Evolutionary conservation across 2,797 vertebrate genomes (phyloP).

Genomic region (Protonibea diacanthus): DNA sequence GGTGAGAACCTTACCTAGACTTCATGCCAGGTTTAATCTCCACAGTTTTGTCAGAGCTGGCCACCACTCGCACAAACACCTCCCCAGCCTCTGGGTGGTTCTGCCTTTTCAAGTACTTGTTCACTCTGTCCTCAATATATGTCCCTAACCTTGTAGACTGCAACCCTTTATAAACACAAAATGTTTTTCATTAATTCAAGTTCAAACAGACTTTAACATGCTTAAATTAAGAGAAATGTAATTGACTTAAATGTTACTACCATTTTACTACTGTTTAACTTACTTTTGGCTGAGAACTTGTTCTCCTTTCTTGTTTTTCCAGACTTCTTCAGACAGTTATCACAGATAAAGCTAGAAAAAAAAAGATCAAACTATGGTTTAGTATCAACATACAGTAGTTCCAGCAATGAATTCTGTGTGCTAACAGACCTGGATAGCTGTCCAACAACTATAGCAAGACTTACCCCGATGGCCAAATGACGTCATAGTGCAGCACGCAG

Average conservation of each 20-base stretch:
- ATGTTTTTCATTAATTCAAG: not conserved
- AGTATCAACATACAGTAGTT: constrained; percentile 1
- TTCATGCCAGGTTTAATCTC: constrained; percentile 99
- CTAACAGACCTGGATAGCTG: not conserved
- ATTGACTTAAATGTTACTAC: not conserved
- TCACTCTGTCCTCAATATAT: constrained; percentile 97
- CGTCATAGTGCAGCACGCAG: constrained; percentile 97
- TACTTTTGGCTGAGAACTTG: constrained; percentile 97
- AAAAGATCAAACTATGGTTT: constrained; percentile 12
- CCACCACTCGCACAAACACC: constrained; percentile 97
- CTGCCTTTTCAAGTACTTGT: constrained; percentile 98
- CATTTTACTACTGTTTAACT: constrained; percentile 70
- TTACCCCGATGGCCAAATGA: constrained; percentile 99
- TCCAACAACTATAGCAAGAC: not conserved
- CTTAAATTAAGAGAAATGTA: not conserved
- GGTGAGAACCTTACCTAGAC: constrained; percentile 87
- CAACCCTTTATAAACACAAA: constrained; percentile 84
- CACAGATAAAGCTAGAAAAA: constrained; percentile 93
- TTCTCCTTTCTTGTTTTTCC: constrained; percentile 96
- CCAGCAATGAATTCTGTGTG: not conserved
- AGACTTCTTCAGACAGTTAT: constrained; percentile 98
- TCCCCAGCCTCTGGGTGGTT: constrained; percentile 98
- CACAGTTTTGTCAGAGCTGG: constrained; percentile 98
- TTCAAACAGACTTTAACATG: not conserved
- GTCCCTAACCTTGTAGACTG: constrained; percentile 94